phyloP scores from a whole-genome alignment of 1,140 invertebrate species.

The Hylaeus volcanicus region DNA sequence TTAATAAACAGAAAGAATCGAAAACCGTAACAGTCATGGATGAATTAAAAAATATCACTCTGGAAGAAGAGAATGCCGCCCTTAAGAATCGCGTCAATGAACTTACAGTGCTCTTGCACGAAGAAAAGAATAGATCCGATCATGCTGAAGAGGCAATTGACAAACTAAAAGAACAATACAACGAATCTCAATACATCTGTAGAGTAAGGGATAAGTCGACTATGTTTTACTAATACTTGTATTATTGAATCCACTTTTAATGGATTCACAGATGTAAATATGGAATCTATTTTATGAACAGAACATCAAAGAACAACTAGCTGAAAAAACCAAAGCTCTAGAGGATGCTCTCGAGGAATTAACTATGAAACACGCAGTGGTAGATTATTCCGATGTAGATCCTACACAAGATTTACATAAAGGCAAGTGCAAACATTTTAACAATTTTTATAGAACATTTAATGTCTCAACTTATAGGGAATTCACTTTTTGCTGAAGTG shows the following conservation, averaged over 20 bases:
- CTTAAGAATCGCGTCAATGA: constrained; percentile 44
- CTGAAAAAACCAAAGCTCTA: constrained; percentile 59
- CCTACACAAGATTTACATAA: constrained; percentile 62
- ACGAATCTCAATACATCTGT: constrained; percentile 45
- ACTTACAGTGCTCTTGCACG: constrained; percentile 39
- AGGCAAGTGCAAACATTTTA: constrained; percentile 54
- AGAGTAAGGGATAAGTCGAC: constrained; percentile 29
- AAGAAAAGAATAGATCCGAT: constrained; percentile 31
- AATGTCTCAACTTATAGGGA: constrained; percentile 66
- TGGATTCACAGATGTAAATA: neutral
- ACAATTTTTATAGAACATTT: neutral
- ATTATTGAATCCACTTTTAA: neutral
- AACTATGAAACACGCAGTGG: constrained; percentile 58
- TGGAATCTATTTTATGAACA: constrained; percentile 35
- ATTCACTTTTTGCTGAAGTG: constrained; percentile 82
- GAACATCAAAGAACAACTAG: constrained; percentile 46
- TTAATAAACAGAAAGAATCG: constrained; percentile 24
- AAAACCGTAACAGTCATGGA: neutral
- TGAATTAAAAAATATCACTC: neutral
- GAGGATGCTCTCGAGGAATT: constrained; percentile 66
- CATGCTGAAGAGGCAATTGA: constrained; percentile 35
- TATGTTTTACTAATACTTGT: neutral
- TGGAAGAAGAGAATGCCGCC: neutral
- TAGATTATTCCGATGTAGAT: constrained; percentile 58
- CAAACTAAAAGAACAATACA: constrained; percentile 35